Conservation (phyloP, 2,888 invertebrate genomes). For the Dasypogon diadema region DNA sequence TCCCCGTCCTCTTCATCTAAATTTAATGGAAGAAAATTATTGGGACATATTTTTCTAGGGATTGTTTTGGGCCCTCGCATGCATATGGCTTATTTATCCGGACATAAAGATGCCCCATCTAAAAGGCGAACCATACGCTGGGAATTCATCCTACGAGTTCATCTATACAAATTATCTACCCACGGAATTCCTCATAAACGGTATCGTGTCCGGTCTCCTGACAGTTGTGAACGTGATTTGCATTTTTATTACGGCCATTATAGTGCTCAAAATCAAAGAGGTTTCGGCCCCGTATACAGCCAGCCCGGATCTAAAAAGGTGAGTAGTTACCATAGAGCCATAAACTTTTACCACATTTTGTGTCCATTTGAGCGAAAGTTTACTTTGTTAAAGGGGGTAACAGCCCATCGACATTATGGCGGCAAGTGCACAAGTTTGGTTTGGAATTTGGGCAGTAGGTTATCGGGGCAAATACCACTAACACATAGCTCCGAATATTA, state of each 20-base stretch:
- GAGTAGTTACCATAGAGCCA: conserved; percentile 57
- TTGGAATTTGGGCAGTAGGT: background rate
- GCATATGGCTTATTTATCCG: conserved; percentile 78
- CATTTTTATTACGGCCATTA: conserved; percentile 83
- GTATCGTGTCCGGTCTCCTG: conserved; percentile 82
- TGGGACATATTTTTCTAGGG: conserved; percentile 70
- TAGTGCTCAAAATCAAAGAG: conserved; percentile 86
- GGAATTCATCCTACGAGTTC: conserved; percentile 75
- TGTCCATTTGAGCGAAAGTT: background rate
- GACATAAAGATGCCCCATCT: conserved; percentile 78
- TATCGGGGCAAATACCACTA: conserved; percentile 4
- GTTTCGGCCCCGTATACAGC: conserved; percentile 85
- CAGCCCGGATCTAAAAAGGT: conserved; percentile 77
- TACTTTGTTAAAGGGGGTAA: background rate
- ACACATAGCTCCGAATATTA: background rate
- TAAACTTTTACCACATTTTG: too few relatives aligned
- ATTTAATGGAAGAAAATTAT: conserved; percentile 38
- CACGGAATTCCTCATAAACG: conserved; percentile 82
- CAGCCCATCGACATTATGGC: background rate
- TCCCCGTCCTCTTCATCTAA: too few relatives aligned
- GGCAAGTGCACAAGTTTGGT: conserved; percentile 2
- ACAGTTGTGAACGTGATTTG: conserved; percentile 86
- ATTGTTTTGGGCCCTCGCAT: conserved; percentile 79
- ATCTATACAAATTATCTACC: conserved; percentile 81
- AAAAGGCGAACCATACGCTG: conserved; percentile 75